Evolutionary conservation across 2,888 invertebrate species (phyloP).

Genomic region (Erannis defoliaria): DNA sequence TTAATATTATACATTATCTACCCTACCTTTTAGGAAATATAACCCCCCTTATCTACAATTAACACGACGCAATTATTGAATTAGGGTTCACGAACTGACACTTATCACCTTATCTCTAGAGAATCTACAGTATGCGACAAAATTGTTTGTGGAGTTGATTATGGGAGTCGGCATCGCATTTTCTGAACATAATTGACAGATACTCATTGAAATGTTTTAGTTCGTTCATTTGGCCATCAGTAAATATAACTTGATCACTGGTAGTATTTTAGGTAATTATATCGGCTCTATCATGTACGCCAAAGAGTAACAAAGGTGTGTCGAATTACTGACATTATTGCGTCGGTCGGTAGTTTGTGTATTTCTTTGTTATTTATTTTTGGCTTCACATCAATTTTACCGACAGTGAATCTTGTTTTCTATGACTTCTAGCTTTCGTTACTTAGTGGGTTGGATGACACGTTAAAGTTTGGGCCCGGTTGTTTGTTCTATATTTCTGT

Average conservation of each 20-base stretch:
- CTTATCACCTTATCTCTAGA: constrained; percentile 21
- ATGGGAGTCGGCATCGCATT: background rate
- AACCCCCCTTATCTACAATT: background rate
- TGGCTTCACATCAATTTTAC: background rate
- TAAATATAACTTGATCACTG: background rate
- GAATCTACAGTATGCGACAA: constrained; percentile 4
- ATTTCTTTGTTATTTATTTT: background rate
- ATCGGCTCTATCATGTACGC: constrained; percentile 12
- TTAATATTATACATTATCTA: background rate
- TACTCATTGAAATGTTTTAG: background rate
- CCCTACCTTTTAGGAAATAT: background rate
- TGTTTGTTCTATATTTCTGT: too few species aligned
- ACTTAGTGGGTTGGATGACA: too few species aligned
- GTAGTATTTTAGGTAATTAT: constrained; percentile 4
- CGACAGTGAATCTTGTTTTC: background rate
- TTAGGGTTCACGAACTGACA: constrained; percentile 13
- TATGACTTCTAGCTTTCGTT: background rate
- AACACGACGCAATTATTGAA: constrained; percentile 11
- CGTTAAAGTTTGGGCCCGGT: too few species aligned
- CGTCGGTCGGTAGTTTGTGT: background rate
- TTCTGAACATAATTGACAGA: background rate
- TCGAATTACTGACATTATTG: constrained; percentile 4
- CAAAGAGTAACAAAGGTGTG: constrained; percentile 30
- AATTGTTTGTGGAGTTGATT: background rate
- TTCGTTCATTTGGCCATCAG: background rate